phyloP scores from a whole-genome alignment of 2,888 invertebrate genomes.

The Netelia virgata region DNA sequence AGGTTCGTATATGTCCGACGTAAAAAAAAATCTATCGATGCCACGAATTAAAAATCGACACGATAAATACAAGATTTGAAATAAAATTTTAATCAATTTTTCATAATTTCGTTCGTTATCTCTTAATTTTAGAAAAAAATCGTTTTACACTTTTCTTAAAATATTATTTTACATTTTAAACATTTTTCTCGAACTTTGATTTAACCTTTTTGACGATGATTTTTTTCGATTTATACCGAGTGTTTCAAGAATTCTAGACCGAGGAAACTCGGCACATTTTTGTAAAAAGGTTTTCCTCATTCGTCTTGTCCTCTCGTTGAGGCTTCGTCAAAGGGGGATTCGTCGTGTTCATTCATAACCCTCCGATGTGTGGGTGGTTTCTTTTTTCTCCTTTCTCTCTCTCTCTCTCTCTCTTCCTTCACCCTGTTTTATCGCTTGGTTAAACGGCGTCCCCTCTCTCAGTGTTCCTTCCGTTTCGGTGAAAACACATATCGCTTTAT shows the following conservation, averaged over 20 bases:
- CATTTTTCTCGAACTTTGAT: too few species aligned
- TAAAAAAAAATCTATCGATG: too few species aligned
- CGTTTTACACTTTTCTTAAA: too few species aligned
- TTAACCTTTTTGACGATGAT: not conserved
- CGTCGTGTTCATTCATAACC: constrained; percentile 56
- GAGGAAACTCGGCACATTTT: not conserved
- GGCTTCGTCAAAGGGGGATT: constrained; percentile 58
- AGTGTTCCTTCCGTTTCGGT: constrained; percentile 80
- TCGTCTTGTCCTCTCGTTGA: too few species aligned
- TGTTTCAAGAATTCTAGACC: not conserved
- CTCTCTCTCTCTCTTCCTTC: constrained; percentile 63
- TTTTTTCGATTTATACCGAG: not conserved
- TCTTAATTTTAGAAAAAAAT: too few species aligned
- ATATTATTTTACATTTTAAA: too few species aligned
- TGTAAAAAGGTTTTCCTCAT: constrained; percentile 33
- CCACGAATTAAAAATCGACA: too few species aligned
- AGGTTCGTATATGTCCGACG: too few species aligned
- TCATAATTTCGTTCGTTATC: too few species aligned
- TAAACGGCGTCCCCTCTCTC: constrained; percentile 74
- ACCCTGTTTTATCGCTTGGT: constrained; percentile 74
- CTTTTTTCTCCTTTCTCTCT: constrained; percentile 68
- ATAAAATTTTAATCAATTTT: too few species aligned
- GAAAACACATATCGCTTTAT: constrained; percentile 74
- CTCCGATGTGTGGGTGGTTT: constrained; percentile 15
- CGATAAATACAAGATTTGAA: too few species aligned